phyloP scores from a whole-genome alignment of 2,113 vertebrate genomes.

The Dicrurus megarhynchus region DNA sequence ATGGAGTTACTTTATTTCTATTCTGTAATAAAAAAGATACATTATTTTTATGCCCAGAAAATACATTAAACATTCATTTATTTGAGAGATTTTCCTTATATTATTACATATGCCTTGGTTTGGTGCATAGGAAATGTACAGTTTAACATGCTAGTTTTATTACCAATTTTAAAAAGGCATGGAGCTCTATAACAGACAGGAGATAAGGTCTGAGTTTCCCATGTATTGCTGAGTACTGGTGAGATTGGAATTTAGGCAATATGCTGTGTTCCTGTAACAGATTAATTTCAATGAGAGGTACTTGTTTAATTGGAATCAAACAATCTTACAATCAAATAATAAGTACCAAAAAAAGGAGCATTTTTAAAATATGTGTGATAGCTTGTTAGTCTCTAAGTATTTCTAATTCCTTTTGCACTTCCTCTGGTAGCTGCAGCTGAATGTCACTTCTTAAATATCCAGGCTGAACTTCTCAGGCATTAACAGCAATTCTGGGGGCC shows the following conservation, averaged over 20 bases:
- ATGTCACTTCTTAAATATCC: background rate
- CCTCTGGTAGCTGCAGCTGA: background rate
- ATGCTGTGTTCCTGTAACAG: background rate
- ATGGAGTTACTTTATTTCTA: background rate
- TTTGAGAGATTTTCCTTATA: conserved; percentile 1
- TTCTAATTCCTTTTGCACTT: background rate
- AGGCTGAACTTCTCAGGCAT: background rate
- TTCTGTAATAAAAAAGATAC: background rate
- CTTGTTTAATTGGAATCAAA: conserved; percentile 1
- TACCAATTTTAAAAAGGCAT: background rate
- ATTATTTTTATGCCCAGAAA: background rate
- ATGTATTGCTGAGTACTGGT: background rate
- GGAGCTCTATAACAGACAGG: background rate
- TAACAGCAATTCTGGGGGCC: background rate
- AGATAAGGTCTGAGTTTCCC: background rate
- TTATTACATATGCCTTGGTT: background rate
- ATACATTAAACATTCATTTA: conserved; percentile 53
- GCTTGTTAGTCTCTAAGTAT: background rate
- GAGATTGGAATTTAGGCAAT: background rate
- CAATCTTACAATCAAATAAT: background rate
- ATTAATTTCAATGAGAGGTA: background rate
- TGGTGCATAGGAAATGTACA: background rate
- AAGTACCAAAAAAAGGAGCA: background rate
- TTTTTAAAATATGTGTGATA: background rate
- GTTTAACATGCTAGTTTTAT: background rate